Conservation (phyloP, 2,888 invertebrate genomes). For the Pherbina coryleti region DNA sequence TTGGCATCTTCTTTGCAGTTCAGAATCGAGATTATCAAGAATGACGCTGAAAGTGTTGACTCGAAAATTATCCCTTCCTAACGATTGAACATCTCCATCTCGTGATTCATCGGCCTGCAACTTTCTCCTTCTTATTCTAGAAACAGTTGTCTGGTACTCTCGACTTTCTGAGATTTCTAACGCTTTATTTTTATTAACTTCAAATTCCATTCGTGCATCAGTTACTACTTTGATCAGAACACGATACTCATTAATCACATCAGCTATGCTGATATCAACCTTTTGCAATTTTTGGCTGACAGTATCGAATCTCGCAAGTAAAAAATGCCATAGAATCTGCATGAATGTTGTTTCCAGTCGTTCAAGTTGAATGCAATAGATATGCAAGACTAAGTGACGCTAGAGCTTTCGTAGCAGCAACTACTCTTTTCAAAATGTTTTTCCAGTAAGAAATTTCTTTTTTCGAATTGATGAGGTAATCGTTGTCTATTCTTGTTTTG, state of each 20-base stretch:
- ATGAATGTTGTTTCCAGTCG: background rate
- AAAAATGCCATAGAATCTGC: background rate
- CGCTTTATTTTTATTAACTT: background rate
- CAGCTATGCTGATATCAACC: too few relatives aligned
- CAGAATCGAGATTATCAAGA: too few relatives aligned
- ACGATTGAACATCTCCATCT: background rate
- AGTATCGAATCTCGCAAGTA: background rate
- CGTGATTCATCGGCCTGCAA: background rate
- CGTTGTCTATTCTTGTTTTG: too few relatives aligned
- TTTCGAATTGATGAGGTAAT: too few relatives aligned
- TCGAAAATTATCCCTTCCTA: too few relatives aligned
- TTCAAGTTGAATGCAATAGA: background rate
- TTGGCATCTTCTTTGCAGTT: too few relatives aligned
- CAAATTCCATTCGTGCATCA: background rate
- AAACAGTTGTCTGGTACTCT: constrained; percentile 2
- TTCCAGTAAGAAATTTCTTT: too few relatives aligned
- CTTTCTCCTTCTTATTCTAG: background rate
- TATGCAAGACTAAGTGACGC: too few relatives aligned
- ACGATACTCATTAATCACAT: background rate
- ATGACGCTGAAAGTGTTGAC: too few relatives aligned
- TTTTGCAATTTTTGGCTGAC: background rate
- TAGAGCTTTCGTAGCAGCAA: too few relatives aligned
- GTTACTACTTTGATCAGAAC: background rate
- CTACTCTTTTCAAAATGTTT: too few relatives aligned
- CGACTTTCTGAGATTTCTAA: too few relatives aligned